These are phyloP conservation scores for Enhydra lutris DNA, from an alignment of 2,113 vertebrate species.

Conservation along the genomic window DNA sequence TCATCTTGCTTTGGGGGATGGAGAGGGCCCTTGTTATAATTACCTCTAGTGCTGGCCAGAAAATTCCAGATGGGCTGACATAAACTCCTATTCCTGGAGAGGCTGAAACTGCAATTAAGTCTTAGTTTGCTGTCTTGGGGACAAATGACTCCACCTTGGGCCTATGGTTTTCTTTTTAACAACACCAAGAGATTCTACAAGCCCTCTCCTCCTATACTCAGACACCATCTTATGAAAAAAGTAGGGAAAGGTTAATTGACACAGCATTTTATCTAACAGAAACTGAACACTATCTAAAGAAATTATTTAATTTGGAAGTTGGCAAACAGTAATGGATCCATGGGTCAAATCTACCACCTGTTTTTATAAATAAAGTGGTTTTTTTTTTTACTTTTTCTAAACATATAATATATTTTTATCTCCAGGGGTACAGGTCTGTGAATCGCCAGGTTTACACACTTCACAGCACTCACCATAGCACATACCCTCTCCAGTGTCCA, in stretches of 20 bases:
- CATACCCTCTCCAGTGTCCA: no score
- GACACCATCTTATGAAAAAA: not conserved
- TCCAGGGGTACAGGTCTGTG: no score
- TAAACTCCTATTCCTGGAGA: not conserved
- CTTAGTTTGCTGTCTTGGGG: not conserved
- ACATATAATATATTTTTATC: no score
- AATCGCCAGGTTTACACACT: no score
- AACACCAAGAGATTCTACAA: not conserved
- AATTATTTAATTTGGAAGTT: not conserved
- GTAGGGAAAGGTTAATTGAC: not conserved
- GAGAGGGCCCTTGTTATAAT: not conserved
- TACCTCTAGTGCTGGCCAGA: not conserved
- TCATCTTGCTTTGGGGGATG: not conserved
- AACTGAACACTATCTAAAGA: not conserved
- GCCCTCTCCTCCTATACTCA: not conserved
- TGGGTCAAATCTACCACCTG: not conserved
- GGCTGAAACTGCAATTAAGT: not conserved
- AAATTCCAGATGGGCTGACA: not conserved
- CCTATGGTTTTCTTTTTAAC: not conserved
- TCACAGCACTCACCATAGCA: no score
- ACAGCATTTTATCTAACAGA: not conserved
- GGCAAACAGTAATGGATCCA: not conserved
- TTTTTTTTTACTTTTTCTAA: not conserved
- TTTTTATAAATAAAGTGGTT: slow-evolving; percentile 8
- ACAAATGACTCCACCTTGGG: not conserved